Conservation (phyloP, 2,888 invertebrate genomes). For the Cotesia congregata region DNA sequence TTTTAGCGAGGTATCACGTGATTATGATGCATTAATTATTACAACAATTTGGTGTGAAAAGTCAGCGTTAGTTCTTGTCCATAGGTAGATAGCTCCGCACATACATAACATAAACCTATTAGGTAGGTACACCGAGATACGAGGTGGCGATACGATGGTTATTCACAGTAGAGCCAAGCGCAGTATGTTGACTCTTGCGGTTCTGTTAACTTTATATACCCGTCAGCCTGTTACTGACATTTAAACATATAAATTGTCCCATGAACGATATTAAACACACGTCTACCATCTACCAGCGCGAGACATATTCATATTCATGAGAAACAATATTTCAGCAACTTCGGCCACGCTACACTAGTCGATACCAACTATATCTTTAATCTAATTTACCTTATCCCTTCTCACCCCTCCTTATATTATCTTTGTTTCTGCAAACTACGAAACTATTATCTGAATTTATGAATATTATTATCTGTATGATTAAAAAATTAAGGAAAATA, state of each 20-base stretch:
- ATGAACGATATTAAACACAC: not conserved
- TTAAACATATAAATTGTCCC: slow-evolving; percentile 13
- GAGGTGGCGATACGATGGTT: not conserved
- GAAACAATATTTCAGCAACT: not conserved
- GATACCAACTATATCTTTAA: not conserved
- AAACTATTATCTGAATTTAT: not conserved
- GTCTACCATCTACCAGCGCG: not conserved
- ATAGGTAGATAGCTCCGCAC: not conserved
- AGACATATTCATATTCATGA: slow-evolving; percentile 1
- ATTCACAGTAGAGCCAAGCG: slow-evolving; percentile 15
- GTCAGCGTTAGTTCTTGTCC: slow-evolving; percentile 14
- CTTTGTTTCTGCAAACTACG: not conserved
- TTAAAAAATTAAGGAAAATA: too few relatives aligned
- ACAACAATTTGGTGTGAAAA: slow-evolving; percentile 11
- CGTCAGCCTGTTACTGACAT: slow-evolving; percentile 24
- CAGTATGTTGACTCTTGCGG: slow-evolving; percentile 26
- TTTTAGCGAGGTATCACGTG: not conserved
- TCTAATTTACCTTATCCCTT: not conserved
- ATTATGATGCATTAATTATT: slow-evolving; percentile 24
- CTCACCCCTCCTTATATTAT: not conserved
- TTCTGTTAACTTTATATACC: slow-evolving; percentile 32
- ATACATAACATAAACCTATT: not conserved
- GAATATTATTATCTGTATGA: too few relatives aligned
- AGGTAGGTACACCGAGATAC: not conserved
- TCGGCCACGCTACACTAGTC: not conserved